Base-by-base conservation (phyloP, 2,888 invertebrate genomes). In the Metallyticus violacea region DNA sequence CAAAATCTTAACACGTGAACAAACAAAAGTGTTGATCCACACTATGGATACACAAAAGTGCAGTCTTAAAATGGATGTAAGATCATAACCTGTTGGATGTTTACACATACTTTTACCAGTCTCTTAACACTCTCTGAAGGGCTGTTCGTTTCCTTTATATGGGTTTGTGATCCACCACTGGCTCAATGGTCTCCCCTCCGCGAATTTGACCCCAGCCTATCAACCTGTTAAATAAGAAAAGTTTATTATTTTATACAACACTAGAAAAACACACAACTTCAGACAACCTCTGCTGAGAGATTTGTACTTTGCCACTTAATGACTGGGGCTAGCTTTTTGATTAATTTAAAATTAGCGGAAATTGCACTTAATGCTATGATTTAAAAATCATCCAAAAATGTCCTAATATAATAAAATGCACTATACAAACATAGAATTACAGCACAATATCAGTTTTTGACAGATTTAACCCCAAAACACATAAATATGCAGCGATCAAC, bases 151-250 rank as follows among this genome's bases (percentile, higher is more conserved):
- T 62, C 40, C 40, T 62, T 62, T 62, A 62, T 2, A 28, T 40
- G 76, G 79, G 30, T 76, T 91, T 91, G 77, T 90, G 90, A 88
- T 94, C 94, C 89, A 93, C 92, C 78, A 93, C 93, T 26, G 99
- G 99, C 90, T 97, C 97, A 91, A 99, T 98, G 89, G 98, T 98
- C 91, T 97, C 97, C 89, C 99, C 99, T 91, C 98, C 97, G 92
- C 98, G 96, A 92, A 99, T 99, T 92, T 99, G 98, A 90, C 99
- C 99, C 99, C 99, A 99, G 90, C 99, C 99, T 91, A 99, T 99
- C 91, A 99, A 95, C 92, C 97, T 96, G 93, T 30, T 93, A 93
- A 89, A 89, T 40, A 86, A 27, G 62, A 15, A 62, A 22, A 2
- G 22, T 62, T 62, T 62, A 3, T 4, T 15, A 62, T 62, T 9